phyloP scores from a whole-genome alignment of 2,797 vertebrate species.

The Scarus forsteni region DNA sequence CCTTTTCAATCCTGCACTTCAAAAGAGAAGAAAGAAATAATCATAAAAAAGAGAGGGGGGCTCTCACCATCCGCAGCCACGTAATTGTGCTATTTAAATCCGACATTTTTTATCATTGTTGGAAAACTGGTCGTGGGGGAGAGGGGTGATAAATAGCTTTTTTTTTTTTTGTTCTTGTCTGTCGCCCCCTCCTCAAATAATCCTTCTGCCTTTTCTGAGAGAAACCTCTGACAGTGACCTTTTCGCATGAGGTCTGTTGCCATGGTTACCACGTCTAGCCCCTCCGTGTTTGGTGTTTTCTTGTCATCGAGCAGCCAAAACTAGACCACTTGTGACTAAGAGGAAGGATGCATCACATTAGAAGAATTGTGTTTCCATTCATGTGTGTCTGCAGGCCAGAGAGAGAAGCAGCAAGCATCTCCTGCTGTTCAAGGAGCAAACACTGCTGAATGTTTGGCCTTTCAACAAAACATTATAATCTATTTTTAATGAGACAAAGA shows the following conservation, averaged over 20 bases:
- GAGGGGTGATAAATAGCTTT: no score
- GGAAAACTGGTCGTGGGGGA: conserved; percentile 57
- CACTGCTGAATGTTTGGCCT: not conserved
- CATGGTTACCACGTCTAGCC: conserved; percentile 90
- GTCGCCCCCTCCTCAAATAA: conserved; percentile 70
- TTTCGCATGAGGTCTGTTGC: conserved; percentile 95
- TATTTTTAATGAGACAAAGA: not conserved
- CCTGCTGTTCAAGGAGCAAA: not conserved
- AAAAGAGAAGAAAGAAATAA: conserved; percentile 86
- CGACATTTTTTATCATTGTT: conserved; percentile 75
- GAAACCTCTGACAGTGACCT: conserved; percentile 94
- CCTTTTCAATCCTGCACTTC: conserved; percentile 87
- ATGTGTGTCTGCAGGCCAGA: conserved; percentile 2
- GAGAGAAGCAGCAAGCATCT: conserved; percentile 1
- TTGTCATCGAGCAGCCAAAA: conserved; percentile 62
- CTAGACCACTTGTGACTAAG: conserved; percentile 60
- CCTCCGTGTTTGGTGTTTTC: conserved; percentile 64
- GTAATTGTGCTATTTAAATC: conserved; percentile 86
- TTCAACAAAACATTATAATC: not conserved
- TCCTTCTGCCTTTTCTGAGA: conserved; percentile 85
- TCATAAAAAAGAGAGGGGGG: conserved; percentile 78
- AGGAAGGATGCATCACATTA: conserved; percentile 39
- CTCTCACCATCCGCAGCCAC: conserved; percentile 73
- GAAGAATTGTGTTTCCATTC: conserved; percentile 27
- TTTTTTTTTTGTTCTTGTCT: conserved; percentile 65